Percentiles rank a stretch among this genome's conserved stretches.
phyloP scores from a whole-genome alignment of 2,888 invertebrate species.

The Philereme vetulata region DNA sequence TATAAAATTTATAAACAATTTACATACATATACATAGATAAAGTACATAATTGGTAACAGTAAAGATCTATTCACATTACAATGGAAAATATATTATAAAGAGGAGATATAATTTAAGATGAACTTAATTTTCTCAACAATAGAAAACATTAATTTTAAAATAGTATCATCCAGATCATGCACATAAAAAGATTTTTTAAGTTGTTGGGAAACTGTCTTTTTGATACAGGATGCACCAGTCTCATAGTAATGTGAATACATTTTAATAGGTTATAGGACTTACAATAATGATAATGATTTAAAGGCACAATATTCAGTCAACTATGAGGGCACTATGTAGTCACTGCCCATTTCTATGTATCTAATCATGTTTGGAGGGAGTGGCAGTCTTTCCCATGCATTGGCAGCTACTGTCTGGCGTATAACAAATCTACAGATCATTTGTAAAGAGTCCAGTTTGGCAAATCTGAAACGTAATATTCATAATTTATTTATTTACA shows the following conservation, averaged over 20 bases:
- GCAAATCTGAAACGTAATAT: conserved; percentile 83
- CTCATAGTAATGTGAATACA: conserved; percentile 39
- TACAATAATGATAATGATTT: conserved; percentile 41
- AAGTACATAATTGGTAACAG: conserved; percentile 34
- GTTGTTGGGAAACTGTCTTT: neutral
- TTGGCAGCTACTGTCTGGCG: conserved; percentile 87
- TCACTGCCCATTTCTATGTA: conserved; percentile 77
- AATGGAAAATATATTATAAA: conserved; percentile 16
- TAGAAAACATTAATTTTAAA: neutral
- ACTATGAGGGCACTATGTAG: conserved; percentile 74
- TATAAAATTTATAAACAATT: conserved; percentile 66
- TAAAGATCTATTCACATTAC: conserved; percentile 25
- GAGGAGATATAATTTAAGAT: neutral
- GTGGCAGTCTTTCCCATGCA: conserved; percentile 87
- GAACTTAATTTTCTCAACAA: neutral
- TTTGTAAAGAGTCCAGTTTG: conserved; percentile 87
- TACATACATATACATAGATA: conserved; percentile 45
- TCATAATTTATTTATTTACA: neutral
- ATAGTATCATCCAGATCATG: neutral
- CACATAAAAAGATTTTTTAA: too few relatives aligned
- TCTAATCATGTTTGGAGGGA: conserved; percentile 80
- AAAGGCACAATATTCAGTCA: conserved; percentile 57
- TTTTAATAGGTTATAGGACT: conserved; percentile 39
- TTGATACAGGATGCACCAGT: conserved; percentile 9
- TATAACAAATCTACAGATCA: conserved; percentile 90